Evolutionary conservation across 1,140 invertebrate species (phyloP), one percentile per base, ranked within the genome.

Genomic region (Penaeus indicus): DNA sequence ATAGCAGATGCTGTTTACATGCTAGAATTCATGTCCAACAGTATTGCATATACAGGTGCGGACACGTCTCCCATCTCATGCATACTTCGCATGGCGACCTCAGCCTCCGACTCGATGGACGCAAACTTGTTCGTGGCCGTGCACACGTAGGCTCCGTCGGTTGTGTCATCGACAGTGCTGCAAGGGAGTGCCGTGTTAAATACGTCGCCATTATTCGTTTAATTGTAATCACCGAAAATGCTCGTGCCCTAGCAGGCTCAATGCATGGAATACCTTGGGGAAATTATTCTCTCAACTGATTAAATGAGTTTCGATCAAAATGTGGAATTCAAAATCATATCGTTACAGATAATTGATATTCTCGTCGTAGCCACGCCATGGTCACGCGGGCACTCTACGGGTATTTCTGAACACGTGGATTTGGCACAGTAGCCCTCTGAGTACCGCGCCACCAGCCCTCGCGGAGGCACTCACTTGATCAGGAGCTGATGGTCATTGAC

Each of bases 51-150:
- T 54, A 13, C 54, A 42, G 18, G 18, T 42, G 19, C 3, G 32
- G 54, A n/a, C 47, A 19, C 18, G 11, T n/a, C 16, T 25, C 54
- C 60, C 19, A 21, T 27, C 5, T 27, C 21, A 72, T 11, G 72
- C 90, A 88, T 47, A 91, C 90, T 89, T 81, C 83, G 42, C 16
- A 67, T 64, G 2, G 63, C 32, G 42, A 91, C 82, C 16, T 86
- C n/a, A 0, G 84, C 88, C 5, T 61, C 72, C 11, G 88, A 61
- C n/a, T 85, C 72, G 11, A 91, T 38, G 13, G 83, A 84, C 0
- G 69, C 90, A 67, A 87, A 91, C 75, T 89, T 91, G 85, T 91
- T 91, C 32, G 85, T 87, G 27, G 90, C 90, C 5, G 54, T 80
- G 67, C 90, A 91, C 25, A 86, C 22, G 54, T 91, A 91, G 4